These are phyloP conservation scores for Scaptomyza cyrtandrae DNA, from an alignment of 2,888 invertebrate genomes.

Conservation along the genomic window DNA sequence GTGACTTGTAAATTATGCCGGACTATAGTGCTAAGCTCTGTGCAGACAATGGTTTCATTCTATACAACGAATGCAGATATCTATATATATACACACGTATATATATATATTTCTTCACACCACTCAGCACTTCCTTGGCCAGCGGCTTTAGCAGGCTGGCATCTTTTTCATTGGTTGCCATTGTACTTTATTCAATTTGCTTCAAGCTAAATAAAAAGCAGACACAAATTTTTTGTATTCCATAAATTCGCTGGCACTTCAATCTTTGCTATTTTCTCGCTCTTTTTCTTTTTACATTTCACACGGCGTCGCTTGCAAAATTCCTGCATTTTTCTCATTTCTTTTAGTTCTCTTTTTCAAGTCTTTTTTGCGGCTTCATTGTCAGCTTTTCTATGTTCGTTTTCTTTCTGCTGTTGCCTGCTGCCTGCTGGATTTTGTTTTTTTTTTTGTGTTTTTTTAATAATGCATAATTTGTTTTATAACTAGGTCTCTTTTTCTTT, in stretches of 20 bases:
- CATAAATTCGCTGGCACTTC: conserved; percentile 78
- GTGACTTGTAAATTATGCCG: conserved; percentile 44
- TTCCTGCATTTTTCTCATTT: conserved; percentile 50
- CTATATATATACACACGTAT: neutral
- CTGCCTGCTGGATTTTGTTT: neutral
- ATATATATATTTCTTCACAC: conserved; percentile 19
- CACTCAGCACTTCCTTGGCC: conserved; percentile 39
- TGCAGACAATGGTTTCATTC: conserved; percentile 34
- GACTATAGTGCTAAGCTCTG: conserved; percentile 9
- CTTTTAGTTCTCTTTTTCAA: conserved; percentile 40
- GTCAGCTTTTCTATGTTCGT: conserved; percentile 58
- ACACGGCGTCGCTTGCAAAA: conserved; percentile 46
- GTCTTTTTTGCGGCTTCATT: conserved; percentile 73
- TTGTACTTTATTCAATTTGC: conserved; percentile 78
- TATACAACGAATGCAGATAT: neutral
- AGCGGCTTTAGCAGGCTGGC: conserved; percentile 18
- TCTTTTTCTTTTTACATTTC: conserved; percentile 39
- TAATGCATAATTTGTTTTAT: conserved; percentile 78
- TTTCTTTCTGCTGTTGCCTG: conserved; percentile 4
- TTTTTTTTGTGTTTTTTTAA: conserved; percentile 67
- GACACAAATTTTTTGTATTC: conserved; percentile 61
- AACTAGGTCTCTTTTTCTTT: conserved; percentile 57
- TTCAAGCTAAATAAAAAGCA: conserved; percentile 40
- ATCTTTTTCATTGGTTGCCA: conserved; percentile 42
- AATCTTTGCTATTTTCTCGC: conserved; percentile 49